phyloP scores from a whole-genome alignment of 2,113 vertebrate species.

The Panthera tigris region DNA sequence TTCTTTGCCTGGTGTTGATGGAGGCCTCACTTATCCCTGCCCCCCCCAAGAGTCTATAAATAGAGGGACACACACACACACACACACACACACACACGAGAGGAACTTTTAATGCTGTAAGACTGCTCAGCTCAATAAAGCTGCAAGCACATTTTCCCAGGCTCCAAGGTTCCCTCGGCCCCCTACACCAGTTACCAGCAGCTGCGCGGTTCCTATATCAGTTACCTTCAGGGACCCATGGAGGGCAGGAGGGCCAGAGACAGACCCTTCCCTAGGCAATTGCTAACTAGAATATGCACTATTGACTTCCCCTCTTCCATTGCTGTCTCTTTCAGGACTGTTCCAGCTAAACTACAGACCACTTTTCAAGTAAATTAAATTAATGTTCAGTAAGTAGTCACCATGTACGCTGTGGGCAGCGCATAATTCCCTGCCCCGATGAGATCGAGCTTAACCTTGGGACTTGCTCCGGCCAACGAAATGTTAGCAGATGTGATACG shows the following conservation, averaged over 20 bases:
- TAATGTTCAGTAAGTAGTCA: too few relatives aligned
- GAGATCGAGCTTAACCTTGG: background rate
- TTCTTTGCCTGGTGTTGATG: background rate
- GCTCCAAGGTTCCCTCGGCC: background rate
- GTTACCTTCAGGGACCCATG: background rate
- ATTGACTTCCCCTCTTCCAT: background rate
- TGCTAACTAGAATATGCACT: background rate
- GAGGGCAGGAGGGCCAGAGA: background rate
- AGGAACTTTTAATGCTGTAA: background rate
- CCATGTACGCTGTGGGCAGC: background rate
- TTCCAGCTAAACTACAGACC: background rate
- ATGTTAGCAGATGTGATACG: background rate
- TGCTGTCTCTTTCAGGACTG: background rate
- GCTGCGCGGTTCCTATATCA: background rate
- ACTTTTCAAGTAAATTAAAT: background rate
- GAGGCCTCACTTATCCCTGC: background rate
- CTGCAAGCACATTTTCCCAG: background rate
- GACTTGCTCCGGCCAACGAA: background rate
- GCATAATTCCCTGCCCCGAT: background rate
- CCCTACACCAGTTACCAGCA: background rate
- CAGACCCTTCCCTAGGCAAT: background rate
- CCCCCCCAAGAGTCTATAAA: constrained; percentile 52
- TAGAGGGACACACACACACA: background rate
- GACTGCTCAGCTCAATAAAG: constrained; percentile 11
- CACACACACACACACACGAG: background rate